Evolutionary conservation across 2,797 vertebrate genomes (phyloP), one percentile per base, ranked within the genome.

Genomic region (Phrynocephalus forsythii): DNA sequence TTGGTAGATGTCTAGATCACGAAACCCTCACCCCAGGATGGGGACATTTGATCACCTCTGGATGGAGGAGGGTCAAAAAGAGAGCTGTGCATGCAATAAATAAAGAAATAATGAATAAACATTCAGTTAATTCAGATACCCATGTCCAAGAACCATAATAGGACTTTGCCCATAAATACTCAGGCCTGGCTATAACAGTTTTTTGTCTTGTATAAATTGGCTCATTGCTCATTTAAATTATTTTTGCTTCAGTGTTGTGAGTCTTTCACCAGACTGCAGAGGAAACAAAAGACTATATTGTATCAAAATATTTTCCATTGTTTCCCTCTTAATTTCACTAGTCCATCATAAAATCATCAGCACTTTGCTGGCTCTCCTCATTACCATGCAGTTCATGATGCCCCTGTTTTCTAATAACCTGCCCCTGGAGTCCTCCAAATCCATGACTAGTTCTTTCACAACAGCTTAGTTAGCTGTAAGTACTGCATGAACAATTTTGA

Each of bases 401-500:
- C 83, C 83, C 87, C 28, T 83, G n/a, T 82, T 85, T 91, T 56
- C 90, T 89, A 83, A 91, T 77, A 89, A 87, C 79, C 69, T 33
- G 38, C 85, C 88, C 83, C 88, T 33, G 5, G 81, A 89, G 88
- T 87, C 83, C 86, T 91, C 33, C 86, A 82, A 71, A 56, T 24
- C 69, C 66, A 87, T 89, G 83, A 89, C 88, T 91, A 83, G 75
- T 50, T 89, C 88, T 87, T 87, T 91, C 88, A 89, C 72, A 89
- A 81, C 82, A 79, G 79, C 83, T 89, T 85, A 89, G 78, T 79
- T 87, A 26, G 83, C 80, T 68, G 9, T 87, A 91, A 91, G 90
- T 91, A 87, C 89, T 82, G 52, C 72, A 77, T 79, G 90, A 87
- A 91, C 86, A 87, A 89, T 91, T 91, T 89, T 87, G 83, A 91